These are phyloP conservation scores for Melanocharis versteri DNA, from an alignment of 2,113 vertebrate species.

Conservation along the genomic window DNA sequence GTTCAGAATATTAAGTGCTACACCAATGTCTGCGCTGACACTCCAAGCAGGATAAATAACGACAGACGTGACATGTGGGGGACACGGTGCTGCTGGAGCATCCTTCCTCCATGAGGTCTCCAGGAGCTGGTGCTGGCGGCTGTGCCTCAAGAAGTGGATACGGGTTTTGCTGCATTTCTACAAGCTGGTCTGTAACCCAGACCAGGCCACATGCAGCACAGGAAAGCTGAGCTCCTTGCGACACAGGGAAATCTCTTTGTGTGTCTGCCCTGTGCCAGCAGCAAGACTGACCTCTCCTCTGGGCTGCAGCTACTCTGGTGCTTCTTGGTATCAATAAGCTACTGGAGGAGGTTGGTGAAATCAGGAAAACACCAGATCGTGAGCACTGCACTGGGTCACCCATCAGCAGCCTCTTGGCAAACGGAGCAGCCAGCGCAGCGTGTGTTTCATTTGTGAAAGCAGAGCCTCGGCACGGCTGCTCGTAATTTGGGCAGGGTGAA, in stretches of 20 bases:
- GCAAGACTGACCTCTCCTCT: neutral
- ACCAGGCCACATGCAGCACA: rapidly evolving
- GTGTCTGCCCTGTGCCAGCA: neutral
- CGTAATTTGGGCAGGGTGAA: neutral
- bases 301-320: neutral
- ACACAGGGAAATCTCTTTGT: neutral
- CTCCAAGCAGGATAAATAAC: neutral
- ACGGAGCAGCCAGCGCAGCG: neutral
- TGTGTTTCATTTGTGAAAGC: neutral
- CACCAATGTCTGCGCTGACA: neutral
- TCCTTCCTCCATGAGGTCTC: neutral
- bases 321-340: neutral
- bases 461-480: neutral
- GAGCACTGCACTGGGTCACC: neutral
- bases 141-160: neutral
- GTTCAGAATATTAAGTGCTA: neutral
- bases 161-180: rapidly evolving
- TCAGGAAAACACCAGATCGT: neutral
- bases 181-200: neutral
- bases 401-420: neutral
- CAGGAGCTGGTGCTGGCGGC: neutral
- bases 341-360: neutral
- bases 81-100: neutral
- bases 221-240: neutral
- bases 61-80: neutral